Evolutionary conservation across 2,888 invertebrate species (phyloP).

Genomic region (Trachelus troglodyta): DNA sequence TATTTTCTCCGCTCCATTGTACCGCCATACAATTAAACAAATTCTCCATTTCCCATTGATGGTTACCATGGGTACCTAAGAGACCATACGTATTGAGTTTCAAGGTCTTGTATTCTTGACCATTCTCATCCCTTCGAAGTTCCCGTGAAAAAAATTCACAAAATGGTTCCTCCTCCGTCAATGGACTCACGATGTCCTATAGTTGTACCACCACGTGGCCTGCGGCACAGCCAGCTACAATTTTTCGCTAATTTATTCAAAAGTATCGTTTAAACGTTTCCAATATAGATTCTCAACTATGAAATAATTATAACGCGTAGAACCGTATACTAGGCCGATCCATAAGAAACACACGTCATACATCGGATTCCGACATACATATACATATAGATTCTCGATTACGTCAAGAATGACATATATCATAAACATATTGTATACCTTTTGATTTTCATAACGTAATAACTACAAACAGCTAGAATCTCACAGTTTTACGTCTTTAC

Average conservation of each 20-base stretch:
- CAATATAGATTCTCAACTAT: background rate
- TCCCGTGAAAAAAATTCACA: background rate
- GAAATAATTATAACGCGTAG: background rate
- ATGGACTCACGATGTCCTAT: background rate
- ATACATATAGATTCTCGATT: background rate
- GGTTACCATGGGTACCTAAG: slow-evolving; percentile 29
- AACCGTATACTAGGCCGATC: background rate
- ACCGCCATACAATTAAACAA: slow-evolving; percentile 45
- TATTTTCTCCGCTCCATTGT: slow-evolving; percentile 47
- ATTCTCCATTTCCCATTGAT: slow-evolving; percentile 47
- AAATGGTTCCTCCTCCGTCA: background rate
- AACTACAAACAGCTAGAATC: background rate
- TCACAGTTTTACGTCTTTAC: background rate
- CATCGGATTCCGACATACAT: background rate
- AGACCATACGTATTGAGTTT: background rate
- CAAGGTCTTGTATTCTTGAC: background rate
- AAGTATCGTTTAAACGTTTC: background rate
- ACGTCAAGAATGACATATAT: background rate
- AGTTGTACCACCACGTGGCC: background rate
- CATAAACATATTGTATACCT: background rate
- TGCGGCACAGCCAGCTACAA: background rate
- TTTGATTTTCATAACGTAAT: background rate
- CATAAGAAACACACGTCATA: background rate
- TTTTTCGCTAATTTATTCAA: background rate
- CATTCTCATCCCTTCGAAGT: background rate